Base-by-base conservation (phyloP, 2,797 vertebrate genomes). In the Acipenser ruthenus region DNA sequence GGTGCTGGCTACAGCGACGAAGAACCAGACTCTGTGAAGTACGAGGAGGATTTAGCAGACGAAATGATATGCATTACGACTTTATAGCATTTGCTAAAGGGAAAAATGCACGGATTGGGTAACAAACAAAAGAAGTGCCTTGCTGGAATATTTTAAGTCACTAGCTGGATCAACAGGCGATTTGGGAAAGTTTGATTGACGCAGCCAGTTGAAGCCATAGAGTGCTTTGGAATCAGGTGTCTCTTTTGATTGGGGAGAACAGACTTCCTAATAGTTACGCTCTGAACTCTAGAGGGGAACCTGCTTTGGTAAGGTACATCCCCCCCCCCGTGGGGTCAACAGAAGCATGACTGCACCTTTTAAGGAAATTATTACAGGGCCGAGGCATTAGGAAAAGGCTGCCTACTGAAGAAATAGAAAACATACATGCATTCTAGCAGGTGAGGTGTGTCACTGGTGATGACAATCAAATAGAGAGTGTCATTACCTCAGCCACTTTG, bases 31-130 rank as follows among this genome's bases (percentile, higher is more conserved):
- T 77, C 75, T 0, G 82, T 80, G 73, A 90, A 81, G 78, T 89
- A 90, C 0, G 95, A 99, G 80, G 96, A 99, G 83, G 97, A 99
- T 82, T 88, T 99, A 73, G 88, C 91, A 1, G 96, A 97, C 62
- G 96, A 99, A 84, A 98, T 99, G 90, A 95, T 98, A 79, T 96
- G 94, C 86, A 91, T 99, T 79, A 96, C 95, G 11, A 93, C 90
- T 67, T 93, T 99, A 93, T 99, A 99, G 93, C 90, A 86, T 77
- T 75, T 76, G 72, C 79, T 72, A 62, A 73, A 63, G 48, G 62
- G 49, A 60, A 63, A 60, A 66, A 59, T 37, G 65, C 55, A 72
- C 63, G 48, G 68, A 64, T 80, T 73, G 15, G 62, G 74, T 80
- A 76, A 81, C 71, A 71, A 79, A 81, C 67, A 64, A 74, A 69